Evolutionary conservation across 35 echinoderm and acorn worm species (phyloP).

Genomic region (Apostichopus parvimensis): DNA sequence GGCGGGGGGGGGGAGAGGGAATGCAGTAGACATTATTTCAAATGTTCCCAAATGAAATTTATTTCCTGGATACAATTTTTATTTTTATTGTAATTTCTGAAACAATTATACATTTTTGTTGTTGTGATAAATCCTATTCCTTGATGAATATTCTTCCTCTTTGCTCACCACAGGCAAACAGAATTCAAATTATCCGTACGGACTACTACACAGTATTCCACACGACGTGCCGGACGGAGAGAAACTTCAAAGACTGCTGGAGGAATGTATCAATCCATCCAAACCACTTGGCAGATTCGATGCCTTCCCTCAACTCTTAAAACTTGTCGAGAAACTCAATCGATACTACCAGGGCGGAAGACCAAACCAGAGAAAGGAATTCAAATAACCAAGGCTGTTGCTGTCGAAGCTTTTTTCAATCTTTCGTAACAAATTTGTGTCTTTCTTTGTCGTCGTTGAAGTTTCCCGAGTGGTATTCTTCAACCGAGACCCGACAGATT

Average conservation of each 20-base stretch:
- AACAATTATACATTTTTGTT: not conserved
- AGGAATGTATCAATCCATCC: constrained; percentile 73
- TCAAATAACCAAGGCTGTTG: not conserved
- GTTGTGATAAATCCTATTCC: not conserved
- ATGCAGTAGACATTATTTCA: not conserved
- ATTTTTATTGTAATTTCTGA: too few relatives aligned
- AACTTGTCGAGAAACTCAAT: constrained; percentile 60
- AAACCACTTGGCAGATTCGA: constrained; percentile 65
- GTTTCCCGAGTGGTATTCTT: too few relatives aligned
- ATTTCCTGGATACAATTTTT: not conserved
- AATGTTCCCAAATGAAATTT: not conserved
- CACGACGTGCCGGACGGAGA: constrained; percentile 52
- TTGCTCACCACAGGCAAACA: constrained; percentile 12
- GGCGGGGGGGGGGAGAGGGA: too few relatives aligned
- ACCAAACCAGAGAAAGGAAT: not conserved
- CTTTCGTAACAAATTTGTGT: too few relatives aligned
- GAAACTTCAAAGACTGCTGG: constrained; percentile 51
- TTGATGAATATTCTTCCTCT: too few relatives aligned
- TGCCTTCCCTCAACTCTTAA: constrained; percentile 62
- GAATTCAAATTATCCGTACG: constrained; percentile 36
- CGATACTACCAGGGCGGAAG: constrained; percentile 28
- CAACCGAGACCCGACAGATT: too few relatives aligned
- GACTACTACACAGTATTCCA: constrained; percentile 82
- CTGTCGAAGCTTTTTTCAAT: too few relatives aligned
- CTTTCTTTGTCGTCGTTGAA: too few relatives aligned